A percentile compares a stretch with the other conserved stretches of the same genome.
Evolutionary conservation across 2,888 invertebrate genomes (phyloP).

Genomic region (Carterocephalus palaemon): DNA sequence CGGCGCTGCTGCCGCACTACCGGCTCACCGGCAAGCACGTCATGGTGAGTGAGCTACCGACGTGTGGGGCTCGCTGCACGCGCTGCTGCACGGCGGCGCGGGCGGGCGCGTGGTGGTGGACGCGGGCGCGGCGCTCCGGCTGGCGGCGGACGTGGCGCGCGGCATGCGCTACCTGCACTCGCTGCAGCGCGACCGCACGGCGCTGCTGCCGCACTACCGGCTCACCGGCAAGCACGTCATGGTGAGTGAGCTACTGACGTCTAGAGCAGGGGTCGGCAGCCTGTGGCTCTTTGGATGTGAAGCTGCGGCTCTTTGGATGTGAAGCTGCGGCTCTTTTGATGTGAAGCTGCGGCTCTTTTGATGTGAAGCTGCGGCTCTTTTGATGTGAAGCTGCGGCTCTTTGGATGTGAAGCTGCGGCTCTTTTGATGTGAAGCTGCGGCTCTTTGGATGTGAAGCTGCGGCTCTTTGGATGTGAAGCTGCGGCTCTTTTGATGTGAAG

Average conservation of each 20-base stretch:
- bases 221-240: slow-evolving; percentile 97
- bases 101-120: slow-evolving; percentile 94
- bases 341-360: too few relatives aligned
- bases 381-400: too few relatives aligned
- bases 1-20: slow-evolving; percentile 84
- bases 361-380: too few relatives aligned
- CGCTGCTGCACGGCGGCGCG: slow-evolving; percentile 92
- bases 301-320: too few relatives aligned
- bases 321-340: too few relatives aligned
- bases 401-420: too few relatives aligned
- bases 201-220: slow-evolving; percentile 87
- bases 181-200: slow-evolving; percentile 87
- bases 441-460: too few relatives aligned
- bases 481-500: too few relatives aligned
- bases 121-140: slow-evolving; percentile 93
- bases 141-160: slow-evolving; percentile 95
- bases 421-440: too few relatives aligned
- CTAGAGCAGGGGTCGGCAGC: too few relatives aligned
- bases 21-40: slow-evolving; percentile 96
- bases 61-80: slow-evolving; percentile 95
- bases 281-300: too few relatives aligned
- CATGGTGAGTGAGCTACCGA: slow-evolving; percentile 82
- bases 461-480: too few relatives aligned
- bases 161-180: slow-evolving; percentile 99
- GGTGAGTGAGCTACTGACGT: slow-evolving; percentile 77